Base-by-base conservation (phyloP, 2,113 vertebrate species). In the Suncus etruscus region DNA sequence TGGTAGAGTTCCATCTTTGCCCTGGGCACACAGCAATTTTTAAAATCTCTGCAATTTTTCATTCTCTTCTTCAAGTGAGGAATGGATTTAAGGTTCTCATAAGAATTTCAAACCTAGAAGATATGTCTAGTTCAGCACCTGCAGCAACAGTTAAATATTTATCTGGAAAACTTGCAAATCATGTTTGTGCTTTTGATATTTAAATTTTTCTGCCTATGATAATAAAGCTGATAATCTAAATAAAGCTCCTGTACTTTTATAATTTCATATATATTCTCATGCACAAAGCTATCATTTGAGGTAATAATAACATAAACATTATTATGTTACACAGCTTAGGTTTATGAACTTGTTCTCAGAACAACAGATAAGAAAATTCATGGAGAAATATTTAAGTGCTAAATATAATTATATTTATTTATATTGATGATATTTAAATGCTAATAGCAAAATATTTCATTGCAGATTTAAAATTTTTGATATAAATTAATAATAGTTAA, bases 1-100 rank as follows among this genome's bases (percentile, higher is more conserved):
- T 78, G 72, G 77, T 45, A 79, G 83, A 80, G 74, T 77, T 93
- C 63, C 39, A 61, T 85, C 93, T 87, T 92, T 92, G 89, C 87
- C 61, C 50, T 4, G 61, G 47, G 91, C 65, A 79, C 2, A 14
- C 4, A 51, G 14, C 84, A 81, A 91, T 75, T 84, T 39, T 81
- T 86, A 81, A 93, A 91, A 72, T 61, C 45, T 48, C 83, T 66
- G 20, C 50, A 61, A 11, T 87, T 91, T 94, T 16, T 92, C 32
- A 61, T 81, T 91, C 58, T 74, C 7, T 8, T 47, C n/a, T 89
- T 95, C 50, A 87, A 84, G 61, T 78, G 14, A 91, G 3, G 58
- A 78, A 66, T 61, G 58, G 27, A 25, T 18, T 89, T 78, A n/a
- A 89, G 6, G 48, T 69, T 61, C n/a, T 91, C 73, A 32, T 70